Base-by-base conservation (phyloP, 2,888 invertebrate species). In the Eristalinus sepulchralis region DNA sequence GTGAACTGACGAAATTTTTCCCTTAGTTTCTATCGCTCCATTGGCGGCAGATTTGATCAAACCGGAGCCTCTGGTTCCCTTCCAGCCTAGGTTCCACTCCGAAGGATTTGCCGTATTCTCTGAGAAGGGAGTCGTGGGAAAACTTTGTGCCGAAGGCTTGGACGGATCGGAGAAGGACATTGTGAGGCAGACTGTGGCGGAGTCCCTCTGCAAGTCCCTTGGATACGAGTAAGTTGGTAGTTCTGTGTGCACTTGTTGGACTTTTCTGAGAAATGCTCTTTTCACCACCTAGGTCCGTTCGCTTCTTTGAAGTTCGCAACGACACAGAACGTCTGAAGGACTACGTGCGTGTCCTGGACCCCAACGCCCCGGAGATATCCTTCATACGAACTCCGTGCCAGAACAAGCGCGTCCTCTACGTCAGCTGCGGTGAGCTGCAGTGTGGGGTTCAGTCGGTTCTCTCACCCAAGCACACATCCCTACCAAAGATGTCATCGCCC, bases 101-200 rank as follows among this genome's bases (percentile, higher is more conserved):
- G 95, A 95, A 88, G 97, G 97, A n/a, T 97, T 95, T 92, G 96
- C 97, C 3, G 94, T 97, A 86, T 97, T 97, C 93, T 96, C 96
- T 89, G 97, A 97, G 92, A 96, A 96, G 90, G 97, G 97, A 6
- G 94, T 94, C 68, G 94, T 95, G 67, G 97, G 97, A 68, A 97
- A 97, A 93, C 93, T 97, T 47, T 97, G 97, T 91, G 96, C 96
- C 0, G 96, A 96, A 90, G 96, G 96, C 67, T 93, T 97, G 83
- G 96, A 96, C 89, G 93, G 93, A 17, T 94, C 94, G 63, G 90
- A 94, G 47, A 94, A 95, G 73, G 75, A 90, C 27, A 83, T 90
- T 9, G 91, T 93, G 1, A 89, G 93, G 24, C 94, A 94, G 90
- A 96, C 96, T 13, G 95, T 97, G 3, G 96, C 96, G 1, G 94